A percentile compares a stretch with the other conserved stretches of the same genome.
These are phyloP conservation scores for Xestia xanthographa DNA, from an alignment of 2,888 invertebrate species.

Conservation along the genomic window DNA sequence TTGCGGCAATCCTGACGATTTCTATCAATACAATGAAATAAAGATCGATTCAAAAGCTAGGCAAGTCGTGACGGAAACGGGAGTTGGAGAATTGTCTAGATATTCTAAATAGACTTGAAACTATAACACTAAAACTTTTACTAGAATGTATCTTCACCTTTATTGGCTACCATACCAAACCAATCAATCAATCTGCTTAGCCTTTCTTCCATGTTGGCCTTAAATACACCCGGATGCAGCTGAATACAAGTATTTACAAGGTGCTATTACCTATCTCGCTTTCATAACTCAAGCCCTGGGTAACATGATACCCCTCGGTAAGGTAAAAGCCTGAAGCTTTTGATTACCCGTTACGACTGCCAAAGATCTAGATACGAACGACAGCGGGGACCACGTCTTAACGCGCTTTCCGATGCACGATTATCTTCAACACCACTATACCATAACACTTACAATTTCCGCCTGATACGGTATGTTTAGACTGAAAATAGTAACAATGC, in stretches of 20 bases:
- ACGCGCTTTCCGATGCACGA: background rate
- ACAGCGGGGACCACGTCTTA: background rate
- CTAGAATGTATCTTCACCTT: background rate
- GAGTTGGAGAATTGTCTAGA: constrained; percentile 7
- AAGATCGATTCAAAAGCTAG: constrained; percentile 36
- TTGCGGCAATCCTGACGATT: constrained; percentile 25
- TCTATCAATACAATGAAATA: constrained; percentile 47
- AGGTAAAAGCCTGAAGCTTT: background rate
- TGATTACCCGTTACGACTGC: background rate
- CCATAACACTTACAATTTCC: background rate
- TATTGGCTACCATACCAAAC: background rate
- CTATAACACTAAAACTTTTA: background rate
- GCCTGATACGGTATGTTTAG: background rate
- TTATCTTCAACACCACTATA: background rate
- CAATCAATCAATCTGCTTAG: background rate
- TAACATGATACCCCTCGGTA: background rate
- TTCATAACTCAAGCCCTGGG: background rate
- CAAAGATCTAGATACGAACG: background rate
- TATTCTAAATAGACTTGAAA: constrained; percentile 5
- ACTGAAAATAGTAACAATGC: background rate
- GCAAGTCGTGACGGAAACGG: constrained; percentile 36
- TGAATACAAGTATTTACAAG: background rate
- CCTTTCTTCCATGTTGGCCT: background rate
- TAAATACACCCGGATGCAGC: background rate
- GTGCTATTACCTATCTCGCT: background rate